Percentiles rank a stretch among this genome's conserved stretches.
Evolutionary conservation across 2,888 invertebrate genomes (phyloP).

Genomic region (Cataglyphis livida): DNA sequence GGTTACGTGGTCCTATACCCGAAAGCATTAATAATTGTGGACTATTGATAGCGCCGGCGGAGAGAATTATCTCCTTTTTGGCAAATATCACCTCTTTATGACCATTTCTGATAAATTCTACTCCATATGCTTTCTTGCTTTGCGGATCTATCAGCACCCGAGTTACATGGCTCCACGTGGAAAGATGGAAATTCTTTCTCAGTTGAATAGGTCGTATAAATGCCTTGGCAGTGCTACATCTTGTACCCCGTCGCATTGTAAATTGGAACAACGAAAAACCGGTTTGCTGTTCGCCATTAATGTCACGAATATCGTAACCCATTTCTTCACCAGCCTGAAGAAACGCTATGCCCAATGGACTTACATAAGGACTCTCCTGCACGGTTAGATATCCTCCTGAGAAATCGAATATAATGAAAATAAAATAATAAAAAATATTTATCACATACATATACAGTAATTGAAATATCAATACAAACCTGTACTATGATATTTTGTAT

Average conservation of each 20-base stretch:
- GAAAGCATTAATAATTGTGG: slow-evolving; percentile 97
- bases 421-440: background rate
- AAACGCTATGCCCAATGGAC: slow-evolving; percentile 94
- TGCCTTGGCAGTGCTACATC: slow-evolving; percentile 95
- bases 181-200: slow-evolving; percentile 93
- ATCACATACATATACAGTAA: background rate
- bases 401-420: slow-evolving; percentile 61
- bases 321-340: slow-evolving; percentile 96
- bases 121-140: slow-evolving; percentile 91
- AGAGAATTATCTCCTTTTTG: slow-evolving; percentile 92
- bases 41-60: slow-evolving; percentile 95
- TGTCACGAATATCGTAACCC: slow-evolving; percentile 95
- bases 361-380: slow-evolving; percentile 92
- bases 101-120: slow-evolving; percentile 92
- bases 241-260: slow-evolving; percentile 94
- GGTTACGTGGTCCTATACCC: slow-evolving; percentile 93
- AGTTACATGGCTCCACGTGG: slow-evolving; percentile 93
- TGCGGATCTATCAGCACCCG: slow-evolving; percentile 91
- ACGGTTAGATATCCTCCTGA: slow-evolving; percentile 92
- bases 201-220: slow-evolving; percentile 93
- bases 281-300: slow-evolving; percentile 95
- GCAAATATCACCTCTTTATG: slow-evolving; percentile 89
- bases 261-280: slow-evolving; percentile 95
- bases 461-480: slow-evolving; percentile 86
- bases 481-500: slow-evolving; percentile 90